Evolutionary conservation across 1,140 invertebrate genomes (phyloP).

Genomic region (Tetragnatha versicolor): DNA sequence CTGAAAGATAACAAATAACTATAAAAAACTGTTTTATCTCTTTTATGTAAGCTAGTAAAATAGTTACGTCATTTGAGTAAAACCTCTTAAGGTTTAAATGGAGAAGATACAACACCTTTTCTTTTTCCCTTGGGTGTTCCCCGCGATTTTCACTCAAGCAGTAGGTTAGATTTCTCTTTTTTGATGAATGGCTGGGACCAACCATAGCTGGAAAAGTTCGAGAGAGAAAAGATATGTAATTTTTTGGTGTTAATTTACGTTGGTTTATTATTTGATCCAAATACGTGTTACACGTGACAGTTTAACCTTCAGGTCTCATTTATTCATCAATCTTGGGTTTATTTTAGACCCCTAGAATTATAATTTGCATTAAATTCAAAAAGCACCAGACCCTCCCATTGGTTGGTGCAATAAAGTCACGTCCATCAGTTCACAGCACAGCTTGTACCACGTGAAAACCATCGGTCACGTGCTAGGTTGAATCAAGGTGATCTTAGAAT

Average conservation of each 20-base stretch:
- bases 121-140: no score
- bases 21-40: no score
- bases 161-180: no score
- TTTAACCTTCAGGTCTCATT: neutral
- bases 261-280: neutral
- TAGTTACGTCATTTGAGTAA: no score
- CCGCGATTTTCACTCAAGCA: no score
- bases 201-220: no score
- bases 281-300: neutral
- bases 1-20: no score
- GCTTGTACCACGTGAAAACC: conserved; percentile 4
- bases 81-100: no score
- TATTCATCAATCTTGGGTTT: neutral
- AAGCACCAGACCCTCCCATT: conserved; percentile 25
- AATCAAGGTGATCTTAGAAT: conserved; percentile 26
- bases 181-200: no score
- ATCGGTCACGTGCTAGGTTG: conserved; percentile 4
- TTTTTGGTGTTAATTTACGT: conserved; percentile 11
- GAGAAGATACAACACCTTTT: no score
- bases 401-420: conserved; percentile 9
- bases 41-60: no score
- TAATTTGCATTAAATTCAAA: conserved; percentile 2
- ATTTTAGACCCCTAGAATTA: neutral
- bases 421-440: neutral
- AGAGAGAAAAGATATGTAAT: no score